phyloP scores from a whole-genome alignment of 2,797 vertebrate species.

The Kryptopterus vitreolus region DNA sequence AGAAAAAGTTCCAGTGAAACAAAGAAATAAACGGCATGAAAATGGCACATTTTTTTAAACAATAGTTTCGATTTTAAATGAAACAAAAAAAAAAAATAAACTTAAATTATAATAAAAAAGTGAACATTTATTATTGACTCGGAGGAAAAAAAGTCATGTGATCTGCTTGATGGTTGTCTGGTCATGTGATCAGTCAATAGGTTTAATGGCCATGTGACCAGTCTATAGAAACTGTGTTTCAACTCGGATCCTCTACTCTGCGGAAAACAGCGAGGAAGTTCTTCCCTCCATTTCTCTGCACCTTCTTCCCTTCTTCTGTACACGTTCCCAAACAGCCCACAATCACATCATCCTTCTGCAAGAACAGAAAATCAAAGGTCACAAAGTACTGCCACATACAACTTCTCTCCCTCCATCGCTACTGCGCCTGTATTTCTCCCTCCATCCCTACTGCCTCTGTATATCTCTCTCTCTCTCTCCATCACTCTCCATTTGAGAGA shows the following conservation, averaged over 20 bases:
- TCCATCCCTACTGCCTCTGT: background rate
- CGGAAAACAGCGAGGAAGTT: constrained; percentile 86
- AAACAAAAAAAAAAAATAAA: too few species aligned
- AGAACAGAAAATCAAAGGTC: background rate
- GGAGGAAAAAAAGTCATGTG: too few species aligned
- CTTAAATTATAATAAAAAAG: too few species aligned
- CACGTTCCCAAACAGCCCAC: constrained; percentile 79
- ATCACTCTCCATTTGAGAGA: too few species aligned
- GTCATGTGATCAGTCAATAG: background rate
- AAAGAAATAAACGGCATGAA: background rate
- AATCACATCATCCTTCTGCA: constrained; percentile 80
- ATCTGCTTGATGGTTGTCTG: background rate
- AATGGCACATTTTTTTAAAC: too few species aligned
- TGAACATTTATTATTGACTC: background rate
- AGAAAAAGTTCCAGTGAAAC: background rate
- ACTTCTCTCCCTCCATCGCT: background rate
- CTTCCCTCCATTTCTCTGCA: constrained; percentile 84
- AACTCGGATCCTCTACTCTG: constrained; percentile 71
- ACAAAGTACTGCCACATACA: background rate
- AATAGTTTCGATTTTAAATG: background rate
- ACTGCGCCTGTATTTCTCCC: too few species aligned
- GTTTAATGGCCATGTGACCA: too few species aligned
- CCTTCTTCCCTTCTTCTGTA: constrained; percentile 92
- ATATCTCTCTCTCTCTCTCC: background rate
- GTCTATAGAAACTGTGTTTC: background rate